These are phyloP conservation scores for Lepidocyrtinus sp. DNA, from an alignment of 2,888 invertebrate species.

Conservation along the genomic window DNA sequence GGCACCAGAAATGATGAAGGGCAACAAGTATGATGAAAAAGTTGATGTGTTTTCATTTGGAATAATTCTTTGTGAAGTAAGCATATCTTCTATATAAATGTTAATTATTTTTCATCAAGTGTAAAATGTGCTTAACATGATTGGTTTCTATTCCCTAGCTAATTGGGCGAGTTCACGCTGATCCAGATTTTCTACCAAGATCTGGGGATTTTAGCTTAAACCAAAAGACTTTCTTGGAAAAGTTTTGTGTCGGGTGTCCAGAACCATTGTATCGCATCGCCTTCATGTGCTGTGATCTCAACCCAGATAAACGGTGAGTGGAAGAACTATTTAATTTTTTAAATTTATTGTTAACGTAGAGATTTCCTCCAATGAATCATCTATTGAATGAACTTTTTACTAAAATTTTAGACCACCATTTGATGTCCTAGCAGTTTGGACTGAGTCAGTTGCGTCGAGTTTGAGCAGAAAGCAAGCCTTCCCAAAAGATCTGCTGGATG, in stretches of 20 bases:
- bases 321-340: background rate
- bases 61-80: conserved; percentile 92
- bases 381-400: conserved; percentile 22
- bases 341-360: conserved; percentile 5
- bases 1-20: conserved; percentile 99
- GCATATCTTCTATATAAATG: conserved; percentile 7
- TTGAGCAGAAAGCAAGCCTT: conserved; percentile 78
- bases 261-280: conserved; percentile 90
- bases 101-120: conserved; percentile 11
- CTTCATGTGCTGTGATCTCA: conserved; percentile 90
- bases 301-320: conserved; percentile 87
- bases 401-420: conserved; percentile 82
- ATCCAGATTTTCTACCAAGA: conserved; percentile 93
- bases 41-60: conserved; percentile 97
- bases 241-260: conserved; percentile 88
- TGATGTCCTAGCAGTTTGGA: conserved; percentile 91
- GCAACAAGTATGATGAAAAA: conserved; percentile 95
- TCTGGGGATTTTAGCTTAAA: conserved; percentile 94
- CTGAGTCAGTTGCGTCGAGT: conserved; percentile 84
- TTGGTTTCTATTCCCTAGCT: conserved; percentile 77
- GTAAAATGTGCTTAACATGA: background rate
- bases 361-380: too few relatives aligned
- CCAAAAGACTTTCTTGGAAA: conserved; percentile 86
- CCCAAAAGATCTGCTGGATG: conserved; percentile 81
- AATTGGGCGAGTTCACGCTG: conserved; percentile 94